Base-by-base conservation (phyloP, 2,888 invertebrate genomes). In the Geophilus truncorum region DNA sequence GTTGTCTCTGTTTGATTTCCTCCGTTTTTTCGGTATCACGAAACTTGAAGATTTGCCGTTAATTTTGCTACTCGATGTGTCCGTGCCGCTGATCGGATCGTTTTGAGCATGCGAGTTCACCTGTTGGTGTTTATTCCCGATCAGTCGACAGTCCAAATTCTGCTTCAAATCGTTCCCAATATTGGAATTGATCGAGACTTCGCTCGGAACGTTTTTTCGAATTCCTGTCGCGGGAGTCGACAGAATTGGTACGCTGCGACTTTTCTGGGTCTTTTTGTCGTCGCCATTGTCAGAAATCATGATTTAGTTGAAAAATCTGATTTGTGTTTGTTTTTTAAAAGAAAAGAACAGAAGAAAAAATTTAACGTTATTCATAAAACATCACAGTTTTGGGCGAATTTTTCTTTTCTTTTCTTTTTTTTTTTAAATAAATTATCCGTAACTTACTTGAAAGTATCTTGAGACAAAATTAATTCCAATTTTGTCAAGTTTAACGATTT, bases 11-110 rank as follows among this genome's bases (percentile, higher is more conserved):
- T 21, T 21, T 30, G 32, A 28, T 28, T 78, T 23, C 12, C 45
- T 18, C 1, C 78, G 36, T 7, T 34, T 40, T 40, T 78, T 78
- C 18, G 78, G 23, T 9, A 21, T 3, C 10, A 40, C 23, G 45
- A 36, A 78, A 28, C 23, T 7, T 21, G 45, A 45, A 23, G 78
- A 78, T 40, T 78, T 78, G 21, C 45, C 23, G 10, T 30, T 10
- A 18, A 77, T 25, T 18, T 78, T 45, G 25, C 78, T 78, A 45
- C 78, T 30, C 7, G 78, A 78, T 18, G 78, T 78, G n/a, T 78
- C 78, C 9, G 78, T 78, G 10, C 78, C 78, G n/a, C 78, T 78
- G 9, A 23, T 45, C 45, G 18, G n/a, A n/a, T 45, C 40, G 21
- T 34, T 21, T 45, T 36, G 34, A 1, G 23, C 23, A 7, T 34